These are phyloP conservation scores for Trypoxylon attenuatum DNA, from an alignment of 2,888 invertebrate genomes.

Conservation along the genomic window DNA sequence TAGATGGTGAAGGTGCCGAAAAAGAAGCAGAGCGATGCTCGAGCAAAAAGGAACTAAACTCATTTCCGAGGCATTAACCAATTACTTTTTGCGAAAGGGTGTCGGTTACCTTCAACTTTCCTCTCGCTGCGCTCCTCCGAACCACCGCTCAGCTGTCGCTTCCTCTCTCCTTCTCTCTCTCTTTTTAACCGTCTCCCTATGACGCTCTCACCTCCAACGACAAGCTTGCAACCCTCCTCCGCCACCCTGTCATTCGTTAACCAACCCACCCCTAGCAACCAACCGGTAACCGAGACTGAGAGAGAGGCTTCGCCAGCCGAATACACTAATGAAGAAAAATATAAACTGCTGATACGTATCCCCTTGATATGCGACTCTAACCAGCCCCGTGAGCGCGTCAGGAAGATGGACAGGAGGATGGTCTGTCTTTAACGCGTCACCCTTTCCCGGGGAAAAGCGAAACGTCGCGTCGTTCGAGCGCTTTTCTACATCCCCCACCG, in stretches of 20 bases:
- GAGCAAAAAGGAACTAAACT: slow-evolving; percentile 72
- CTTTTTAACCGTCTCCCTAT: background rate
- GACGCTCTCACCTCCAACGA: background rate
- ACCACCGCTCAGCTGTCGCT: slow-evolving; percentile 22
- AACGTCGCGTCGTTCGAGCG: too few relatives aligned
- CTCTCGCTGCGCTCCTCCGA: slow-evolving; percentile 31
- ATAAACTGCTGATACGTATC: slow-evolving; percentile 31
- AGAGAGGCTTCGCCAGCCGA: slow-evolving; percentile 36
- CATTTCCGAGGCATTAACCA: slow-evolving; percentile 74
- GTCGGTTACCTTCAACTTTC: slow-evolving; percentile 69
- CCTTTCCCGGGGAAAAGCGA: too few relatives aligned
- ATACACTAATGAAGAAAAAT: slow-evolving; percentile 60
- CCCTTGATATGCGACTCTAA: background rate
- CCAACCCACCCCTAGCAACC: slow-evolving; percentile 46
- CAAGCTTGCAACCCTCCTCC: slow-evolving; percentile 38
- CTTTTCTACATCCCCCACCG: too few relatives aligned
- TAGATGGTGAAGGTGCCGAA: slow-evolving; percentile 52
- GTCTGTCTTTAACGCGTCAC: background rate
- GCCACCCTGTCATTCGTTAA: slow-evolving; percentile 54
- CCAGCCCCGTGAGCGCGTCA: too few relatives aligned
- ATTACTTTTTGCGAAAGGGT: slow-evolving; percentile 73
- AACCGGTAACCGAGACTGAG: too few relatives aligned
- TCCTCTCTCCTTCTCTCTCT: slow-evolving; percentile 28
- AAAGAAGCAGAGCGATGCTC: slow-evolving; percentile 55
- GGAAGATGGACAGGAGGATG: background rate